phyloP scores from a whole-genome alignment of 2,113 vertebrate genomes.

The Channa argus region DNA sequence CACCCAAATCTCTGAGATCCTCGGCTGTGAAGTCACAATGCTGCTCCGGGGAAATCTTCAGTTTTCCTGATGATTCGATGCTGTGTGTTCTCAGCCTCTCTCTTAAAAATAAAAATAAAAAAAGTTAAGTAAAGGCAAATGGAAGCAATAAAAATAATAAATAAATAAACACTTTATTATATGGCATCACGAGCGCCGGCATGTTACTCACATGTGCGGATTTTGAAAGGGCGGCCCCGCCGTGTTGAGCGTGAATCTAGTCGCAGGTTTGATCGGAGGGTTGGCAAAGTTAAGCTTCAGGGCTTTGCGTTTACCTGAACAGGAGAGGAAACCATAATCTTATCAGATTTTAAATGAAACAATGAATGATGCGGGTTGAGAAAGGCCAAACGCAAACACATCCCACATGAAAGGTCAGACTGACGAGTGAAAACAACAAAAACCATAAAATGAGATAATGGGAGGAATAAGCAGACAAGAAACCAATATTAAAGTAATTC shows the following conservation, averaged over 20 bases:
- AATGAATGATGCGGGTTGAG: background rate
- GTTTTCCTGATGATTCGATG: slow-evolving; percentile 98
- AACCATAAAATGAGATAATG: slow-evolving; percentile 9
- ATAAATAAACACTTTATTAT: too few species aligned
- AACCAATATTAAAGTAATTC: too few species aligned
- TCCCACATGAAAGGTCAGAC: slow-evolving; percentile 7
- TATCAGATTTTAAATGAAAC: background rate
- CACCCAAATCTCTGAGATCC: slow-evolving; percentile 97
- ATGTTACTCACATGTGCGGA: slow-evolving; percentile 93
- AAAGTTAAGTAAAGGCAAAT: background rate
- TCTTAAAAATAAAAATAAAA: slow-evolving; percentile 60
- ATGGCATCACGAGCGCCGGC: too few species aligned
- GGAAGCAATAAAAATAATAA: background rate
- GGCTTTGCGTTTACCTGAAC: slow-evolving; percentile 98
- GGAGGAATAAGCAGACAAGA: background rate
- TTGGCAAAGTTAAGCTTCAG: slow-evolving; percentile 99
- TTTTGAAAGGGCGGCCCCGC: slow-evolving; percentile 94
- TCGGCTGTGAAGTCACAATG: slow-evolving; percentile 99
- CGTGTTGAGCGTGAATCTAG: slow-evolving; percentile 95
- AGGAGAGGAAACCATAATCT: slow-evolving; percentile 47
- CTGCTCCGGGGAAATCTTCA: slow-evolving; percentile 98
- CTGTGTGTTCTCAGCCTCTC: slow-evolving; percentile 98
- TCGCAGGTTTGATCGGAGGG: slow-evolving; percentile 95
- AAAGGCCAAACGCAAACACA: background rate
- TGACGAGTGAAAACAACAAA: slow-evolving; percentile 14